These are phyloP conservation scores for Rhabditoides inermis DNA, from an alignment of 2,888 invertebrate species.

Conservation along the genomic window DNA sequence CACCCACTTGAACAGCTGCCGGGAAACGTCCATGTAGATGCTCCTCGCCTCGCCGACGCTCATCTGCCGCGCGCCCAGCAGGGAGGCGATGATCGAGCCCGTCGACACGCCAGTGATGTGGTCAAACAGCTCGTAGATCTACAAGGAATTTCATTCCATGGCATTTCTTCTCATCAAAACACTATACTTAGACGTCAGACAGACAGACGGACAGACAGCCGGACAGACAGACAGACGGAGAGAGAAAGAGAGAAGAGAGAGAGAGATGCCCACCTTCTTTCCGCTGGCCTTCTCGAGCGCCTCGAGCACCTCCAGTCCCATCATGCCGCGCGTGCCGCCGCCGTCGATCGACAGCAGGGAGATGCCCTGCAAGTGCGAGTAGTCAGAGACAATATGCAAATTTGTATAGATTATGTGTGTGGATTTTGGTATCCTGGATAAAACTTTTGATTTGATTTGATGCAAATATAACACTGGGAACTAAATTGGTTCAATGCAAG, in stretches of 20 bases:
- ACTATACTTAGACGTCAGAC: neutral
- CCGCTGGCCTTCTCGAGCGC: conserved; percentile 63
- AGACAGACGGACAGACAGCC: too few species aligned
- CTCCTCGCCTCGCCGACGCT: conserved; percentile 62
- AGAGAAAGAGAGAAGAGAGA: neutral
- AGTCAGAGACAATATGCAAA: neutral
- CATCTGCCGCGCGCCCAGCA: conserved; percentile 63
- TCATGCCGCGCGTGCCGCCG: conserved; percentile 77
- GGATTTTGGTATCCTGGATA: neutral
- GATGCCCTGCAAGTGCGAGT: conserved; percentile 62
- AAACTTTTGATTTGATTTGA: too few species aligned
- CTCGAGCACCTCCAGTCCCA: conserved; percentile 73
- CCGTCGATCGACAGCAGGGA: conserved; percentile 78
- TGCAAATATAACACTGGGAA: too few species aligned
- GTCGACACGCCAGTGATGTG: conserved; percentile 62
- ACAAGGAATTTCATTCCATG: neutral
- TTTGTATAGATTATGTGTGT: neutral
- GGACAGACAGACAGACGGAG: too few species aligned
- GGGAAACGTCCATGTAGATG: conserved; percentile 43
- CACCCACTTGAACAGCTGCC: conserved; percentile 65
- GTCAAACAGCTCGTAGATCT: conserved; percentile 73
- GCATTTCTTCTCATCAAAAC: neutral
- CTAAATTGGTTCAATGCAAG: too few species aligned
- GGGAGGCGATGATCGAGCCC: conserved; percentile 70
- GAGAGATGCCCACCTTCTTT: conserved; percentile 51